These are phyloP conservation scores for Eulemur rufifrons DNA, from an alignment of 2,113 vertebrate genomes.

Conservation along the genomic window DNA sequence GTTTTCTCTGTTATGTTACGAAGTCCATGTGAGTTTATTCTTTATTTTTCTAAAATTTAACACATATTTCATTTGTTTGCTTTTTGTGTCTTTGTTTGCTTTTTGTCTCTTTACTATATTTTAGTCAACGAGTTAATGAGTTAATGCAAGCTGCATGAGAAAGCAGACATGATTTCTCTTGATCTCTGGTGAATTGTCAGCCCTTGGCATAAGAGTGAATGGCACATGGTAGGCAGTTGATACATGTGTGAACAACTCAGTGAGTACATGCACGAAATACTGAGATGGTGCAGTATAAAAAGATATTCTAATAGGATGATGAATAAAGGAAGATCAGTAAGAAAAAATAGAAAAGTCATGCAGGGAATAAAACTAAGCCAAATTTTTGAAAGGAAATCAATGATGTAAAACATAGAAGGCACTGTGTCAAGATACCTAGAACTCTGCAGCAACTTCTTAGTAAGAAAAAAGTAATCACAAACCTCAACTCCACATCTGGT, in stretches of 20 bases:
- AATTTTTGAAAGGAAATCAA: neutral
- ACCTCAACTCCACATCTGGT: neutral
- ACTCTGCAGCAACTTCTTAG: neutral
- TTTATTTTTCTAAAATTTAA: neutral
- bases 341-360: neutral
- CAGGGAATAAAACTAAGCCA: neutral
- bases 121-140: neutral
- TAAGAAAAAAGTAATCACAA: neutral
- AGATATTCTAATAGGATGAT: neutral
- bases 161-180: neutral
- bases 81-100: too few relatives aligned
- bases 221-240: neutral
- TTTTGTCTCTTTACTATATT: neutral
- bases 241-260: neutral
- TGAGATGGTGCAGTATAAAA: neutral
- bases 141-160: neutral
- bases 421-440: neutral
- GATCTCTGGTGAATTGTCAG: neutral
- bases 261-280: neutral
- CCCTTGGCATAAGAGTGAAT: neutral
- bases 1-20: neutral
- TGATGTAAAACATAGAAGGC: neutral
- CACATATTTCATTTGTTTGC: neutral
- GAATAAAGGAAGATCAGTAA: neutral
- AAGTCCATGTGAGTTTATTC: neutral